Base-by-base conservation (phyloP, 2,888 invertebrate species). In the Rhorus exstirpatorius region DNA sequence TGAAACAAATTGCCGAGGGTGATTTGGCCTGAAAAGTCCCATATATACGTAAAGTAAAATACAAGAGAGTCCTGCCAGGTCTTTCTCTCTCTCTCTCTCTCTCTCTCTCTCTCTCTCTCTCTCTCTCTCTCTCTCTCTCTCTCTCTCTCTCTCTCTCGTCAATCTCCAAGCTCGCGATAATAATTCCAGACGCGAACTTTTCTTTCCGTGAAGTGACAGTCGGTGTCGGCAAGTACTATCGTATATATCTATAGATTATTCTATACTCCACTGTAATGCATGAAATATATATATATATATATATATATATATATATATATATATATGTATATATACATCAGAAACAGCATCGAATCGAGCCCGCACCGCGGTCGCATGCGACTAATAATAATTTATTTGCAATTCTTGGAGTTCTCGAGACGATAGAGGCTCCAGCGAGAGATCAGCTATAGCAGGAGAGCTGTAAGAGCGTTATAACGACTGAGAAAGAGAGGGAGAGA, bases 351-450 rank as follows among this genome's bases (percentile, higher is more conserved):
- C 63, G 46, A 72, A 71, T 55, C 44, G 78, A 70, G 70, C 67
- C 68, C 55, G 71, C 65, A 63, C 77, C 67, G 65, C 68, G 63
- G 53, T 65, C 82, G 76, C 83, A 82, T 81, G 83, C 81, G 82
- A 80, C 83, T 88, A 86, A 87, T 87, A 84, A 81, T 81, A 84
- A 87, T 89, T 85, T 86, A 87, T 88, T 89, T 86, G 86, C 84
- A 86, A 86, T 88, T 87, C 87, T 76, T 83, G 81, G 87, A 88
- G 86, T 81, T 76, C 79, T 85, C 79, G 82, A 82, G 76, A 61
- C 67, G 68, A 44, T n/a, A 76, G 19, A 60, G 58, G 41, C 17
- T 6, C 38, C 46, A 72, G 55, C 21, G 38, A 46, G 61, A 38
- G 49, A 61, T 53, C 51, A 21, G 38, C 49, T 49, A 38, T 46